Conservation (phyloP, 2,113 vertebrate genomes). For the Desmodus rotundus region DNA sequence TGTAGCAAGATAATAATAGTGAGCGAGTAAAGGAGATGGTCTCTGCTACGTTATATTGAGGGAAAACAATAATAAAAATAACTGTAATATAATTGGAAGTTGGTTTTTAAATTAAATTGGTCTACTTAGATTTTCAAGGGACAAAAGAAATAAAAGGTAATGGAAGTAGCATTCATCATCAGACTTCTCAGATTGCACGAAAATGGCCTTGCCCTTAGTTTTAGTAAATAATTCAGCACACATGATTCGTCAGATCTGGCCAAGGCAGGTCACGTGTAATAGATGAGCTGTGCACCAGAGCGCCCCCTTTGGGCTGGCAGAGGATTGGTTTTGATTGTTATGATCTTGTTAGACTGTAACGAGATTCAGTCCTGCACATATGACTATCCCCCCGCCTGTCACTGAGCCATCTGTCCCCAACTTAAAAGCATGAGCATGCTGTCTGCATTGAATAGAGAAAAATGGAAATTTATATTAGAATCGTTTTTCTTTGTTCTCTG, state of each 20-base stretch:
- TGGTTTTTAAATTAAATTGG: slow-evolving; percentile 41
- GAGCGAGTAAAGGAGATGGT: not conserved
- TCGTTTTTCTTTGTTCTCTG: slow-evolving; percentile 54
- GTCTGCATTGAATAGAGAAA: slow-evolving; percentile 58
- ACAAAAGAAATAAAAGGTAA: slow-evolving; percentile 51
- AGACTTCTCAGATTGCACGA: not conserved
- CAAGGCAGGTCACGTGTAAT: not conserved
- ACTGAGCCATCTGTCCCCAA: slow-evolving; percentile 64
- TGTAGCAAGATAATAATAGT: not conserved
- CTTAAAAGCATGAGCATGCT: slow-evolving; percentile 47
- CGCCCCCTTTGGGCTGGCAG: not conserved
- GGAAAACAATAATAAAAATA: slow-evolving; percentile 2
- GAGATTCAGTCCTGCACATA: slow-evolving; percentile 58
- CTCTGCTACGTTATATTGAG: not conserved
- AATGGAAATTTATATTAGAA: slow-evolving; percentile 59
- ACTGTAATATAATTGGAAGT: slow-evolving; percentile 25
- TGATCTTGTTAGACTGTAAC: slow-evolving; percentile 64
- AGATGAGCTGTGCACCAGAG: not conserved
- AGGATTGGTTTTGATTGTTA: slow-evolving; percentile 44
- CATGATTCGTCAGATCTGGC: slow-evolving; percentile 19
- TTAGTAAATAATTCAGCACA: not conserved
- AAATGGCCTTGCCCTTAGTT: slow-evolving; percentile 1
- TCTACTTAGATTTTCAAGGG: not conserved
- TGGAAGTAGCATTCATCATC: slow-evolving; percentile 37
- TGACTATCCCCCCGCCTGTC: slow-evolving; percentile 48